phyloP scores from a whole-genome alignment of 2,888 invertebrate genomes.

The Drosophila leonis region DNA sequence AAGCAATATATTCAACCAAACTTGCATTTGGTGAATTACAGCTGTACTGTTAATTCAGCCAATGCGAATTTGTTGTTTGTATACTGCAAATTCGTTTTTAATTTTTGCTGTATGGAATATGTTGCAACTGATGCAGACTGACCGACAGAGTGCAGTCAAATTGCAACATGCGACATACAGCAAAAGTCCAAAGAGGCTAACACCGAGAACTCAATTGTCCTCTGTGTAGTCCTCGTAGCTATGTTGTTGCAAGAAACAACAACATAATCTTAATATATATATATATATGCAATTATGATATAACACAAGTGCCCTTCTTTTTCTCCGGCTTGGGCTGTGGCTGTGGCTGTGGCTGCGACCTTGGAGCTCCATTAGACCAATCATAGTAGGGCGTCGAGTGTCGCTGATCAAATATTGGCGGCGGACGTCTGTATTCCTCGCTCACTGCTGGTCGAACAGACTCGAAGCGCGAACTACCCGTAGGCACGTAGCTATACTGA shows the following conservation, averaged over 20 bases:
- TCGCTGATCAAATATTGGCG: conserved; percentile 18
- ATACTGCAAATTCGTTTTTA: background rate
- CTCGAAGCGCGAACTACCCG: conserved; percentile 7
- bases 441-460: background rate
- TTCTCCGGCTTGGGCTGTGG: conserved; percentile 24
- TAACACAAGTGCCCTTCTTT: conserved; percentile 44
- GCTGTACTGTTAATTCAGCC: background rate
- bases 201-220: conserved; percentile 15
- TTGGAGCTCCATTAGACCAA: background rate
- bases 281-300: conserved; percentile 46
- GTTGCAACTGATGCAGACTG: conserved; percentile 1
- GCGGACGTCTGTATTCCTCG: conserved; percentile 16
- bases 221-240: conserved; percentile 46
- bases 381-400: conserved; percentile 7
- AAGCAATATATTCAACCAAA: background rate
- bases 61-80: conserved; percentile 2
- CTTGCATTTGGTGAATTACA: conserved; percentile 10
- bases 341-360: background rate
- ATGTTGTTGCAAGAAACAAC: background rate
- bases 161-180: conserved; percentile 27
- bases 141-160: background rate
- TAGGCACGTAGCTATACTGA: conserved; percentile 23
- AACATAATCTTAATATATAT: conserved; percentile 3
- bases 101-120: conserved; percentile 20
- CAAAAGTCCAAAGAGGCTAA: conserved; percentile 32